Evolutionary conservation across 2,113 vertebrate genomes (phyloP).

Genomic region (Oreochromis aureus): DNA sequence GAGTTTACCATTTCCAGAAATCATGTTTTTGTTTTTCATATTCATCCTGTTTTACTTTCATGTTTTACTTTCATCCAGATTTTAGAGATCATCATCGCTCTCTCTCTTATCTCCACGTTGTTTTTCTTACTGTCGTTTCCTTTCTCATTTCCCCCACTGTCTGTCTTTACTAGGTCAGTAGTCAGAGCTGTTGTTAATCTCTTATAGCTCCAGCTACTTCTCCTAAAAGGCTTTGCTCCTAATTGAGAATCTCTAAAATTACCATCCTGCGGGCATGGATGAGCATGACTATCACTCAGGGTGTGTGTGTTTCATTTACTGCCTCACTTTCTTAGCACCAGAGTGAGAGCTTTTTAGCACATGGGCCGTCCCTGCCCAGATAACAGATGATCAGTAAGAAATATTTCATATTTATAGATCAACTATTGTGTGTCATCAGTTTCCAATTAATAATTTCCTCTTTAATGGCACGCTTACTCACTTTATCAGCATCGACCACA

Average conservation of each 20-base stretch:
- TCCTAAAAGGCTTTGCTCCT: conserved; percentile 65
- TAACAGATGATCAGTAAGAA: neutral
- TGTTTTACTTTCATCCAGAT: neutral
- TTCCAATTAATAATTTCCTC: neutral
- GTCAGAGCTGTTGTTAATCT: conserved; percentile 50
- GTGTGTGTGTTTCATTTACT: neutral
- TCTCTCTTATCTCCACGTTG: neutral
- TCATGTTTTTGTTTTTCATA: fast-evolving
- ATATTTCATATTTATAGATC: neutral
- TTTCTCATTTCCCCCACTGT: neutral
- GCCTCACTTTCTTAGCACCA: neutral
- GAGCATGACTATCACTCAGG: neutral
- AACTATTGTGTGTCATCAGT: fast-evolving
- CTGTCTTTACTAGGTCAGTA: conserved; percentile 52
- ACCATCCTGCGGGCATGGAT: conserved; percentile 11
- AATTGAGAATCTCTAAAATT: conserved; percentile 65
- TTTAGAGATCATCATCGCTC: neutral
- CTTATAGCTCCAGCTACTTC: conserved; percentile 31
- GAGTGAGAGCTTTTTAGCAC: neutral
- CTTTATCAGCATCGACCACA: neutral
- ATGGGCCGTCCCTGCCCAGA: neutral
- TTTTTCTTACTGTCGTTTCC: neutral
- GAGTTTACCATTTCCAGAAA: neutral
- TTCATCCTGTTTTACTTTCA: neutral
- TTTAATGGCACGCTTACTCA: neutral